Base-by-base conservation (phyloP, 2,797 vertebrate genomes). In the Lepidocolaptes lacrymiger region DNA sequence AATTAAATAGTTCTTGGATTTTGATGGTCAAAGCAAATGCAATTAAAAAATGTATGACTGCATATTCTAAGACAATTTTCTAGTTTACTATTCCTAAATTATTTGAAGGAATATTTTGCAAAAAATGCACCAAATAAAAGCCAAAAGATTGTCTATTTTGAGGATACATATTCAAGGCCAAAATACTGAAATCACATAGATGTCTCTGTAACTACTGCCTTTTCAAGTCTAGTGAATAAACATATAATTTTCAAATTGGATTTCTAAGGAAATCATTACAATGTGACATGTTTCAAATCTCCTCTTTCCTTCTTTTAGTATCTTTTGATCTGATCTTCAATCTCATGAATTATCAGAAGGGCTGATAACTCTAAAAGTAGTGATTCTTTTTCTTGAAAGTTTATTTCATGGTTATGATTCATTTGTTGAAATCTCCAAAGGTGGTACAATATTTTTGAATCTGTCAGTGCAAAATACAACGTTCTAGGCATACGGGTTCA, bases 71-170 rank as follows among this genome's bases (percentile, higher is more conserved):
- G n/a, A 74, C 67, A 12, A 48, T 21, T n/a, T 69, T 83, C 5
- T 74, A 13, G 6, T 48, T 55, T 80, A 41, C 24, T 76, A 12
- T 49, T 69, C 24, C 30, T 64, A 76, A 54, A 58, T 84, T 75
- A 44, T 22, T 69, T 86, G 39, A 77, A 9, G 14, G n/a, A 84
- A 12, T 73, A 66, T 48, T 91, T 85, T 88, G 36, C 15, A 68
- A 55, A 78, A 89, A 28, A 30, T 46, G 7, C 7, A 17, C 23
- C 3, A 32, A 34, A 5, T 72, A 73, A 74, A 74, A 88, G 26
- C 6, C 0, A 0, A 56, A 74, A 74, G 18, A 9, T 61, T 88
- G 1, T 88, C 15, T 66, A 2, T 87, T 23, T 51, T 49, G 6
- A 5, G 27, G 5, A 10, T 64, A 23, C 1, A 1, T 56, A 59